A percentile compares a stretch with the other conserved stretches of the same genome.
Evolutionary conservation across 37 sponge, comb jelly and placozoan species (phyloP).

Genomic region (Halisarca cf. caerulea): DNA sequence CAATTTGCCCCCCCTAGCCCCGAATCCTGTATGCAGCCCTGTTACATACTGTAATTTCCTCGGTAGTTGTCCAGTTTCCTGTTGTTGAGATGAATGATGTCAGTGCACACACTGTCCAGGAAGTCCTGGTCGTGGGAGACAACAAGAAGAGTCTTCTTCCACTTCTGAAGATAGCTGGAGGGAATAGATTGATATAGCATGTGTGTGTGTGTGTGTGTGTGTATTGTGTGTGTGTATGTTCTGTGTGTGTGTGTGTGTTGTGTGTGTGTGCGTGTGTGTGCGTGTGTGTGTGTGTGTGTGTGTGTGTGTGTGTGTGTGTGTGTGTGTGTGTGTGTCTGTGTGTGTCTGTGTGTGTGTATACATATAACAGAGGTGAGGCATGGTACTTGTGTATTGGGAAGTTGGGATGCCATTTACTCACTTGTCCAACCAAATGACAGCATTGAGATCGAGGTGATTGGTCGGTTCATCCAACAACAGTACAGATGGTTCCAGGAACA

Average conservation of each 20-base stretch:
- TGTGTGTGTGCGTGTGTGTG: no score
- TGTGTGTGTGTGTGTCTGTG: no score
- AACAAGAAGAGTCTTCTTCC: conserved; percentile 98
- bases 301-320: no score
- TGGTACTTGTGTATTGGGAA: no score
- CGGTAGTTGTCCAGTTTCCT: conserved; percentile 94
- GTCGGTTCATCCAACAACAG: conserved; percentile 98
- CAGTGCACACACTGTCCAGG: conserved; percentile 96
- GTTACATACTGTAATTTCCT: conserved; percentile 96
- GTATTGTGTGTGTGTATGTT: no score
- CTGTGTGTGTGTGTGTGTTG: no score
- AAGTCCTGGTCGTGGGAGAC: conserved; percentile 99
- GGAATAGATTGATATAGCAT: neutral
- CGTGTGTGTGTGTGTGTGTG: no score
- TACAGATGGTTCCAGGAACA: conserved; percentile 98
- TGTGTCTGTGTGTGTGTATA: no score
- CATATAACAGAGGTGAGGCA: no score
- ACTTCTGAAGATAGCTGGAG: conserved; percentile 87
- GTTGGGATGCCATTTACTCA: neutral
- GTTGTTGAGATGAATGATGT: conserved; percentile 92
- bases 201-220: no score
- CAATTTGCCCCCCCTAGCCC: no score
- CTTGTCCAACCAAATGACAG: conserved; percentile 99
- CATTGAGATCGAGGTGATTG: conserved; percentile 98
- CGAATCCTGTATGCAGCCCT: no score